Evolutionary conservation across 2,888 invertebrate species (phyloP).

Genomic region (Drosophila neonasuta): DNA sequence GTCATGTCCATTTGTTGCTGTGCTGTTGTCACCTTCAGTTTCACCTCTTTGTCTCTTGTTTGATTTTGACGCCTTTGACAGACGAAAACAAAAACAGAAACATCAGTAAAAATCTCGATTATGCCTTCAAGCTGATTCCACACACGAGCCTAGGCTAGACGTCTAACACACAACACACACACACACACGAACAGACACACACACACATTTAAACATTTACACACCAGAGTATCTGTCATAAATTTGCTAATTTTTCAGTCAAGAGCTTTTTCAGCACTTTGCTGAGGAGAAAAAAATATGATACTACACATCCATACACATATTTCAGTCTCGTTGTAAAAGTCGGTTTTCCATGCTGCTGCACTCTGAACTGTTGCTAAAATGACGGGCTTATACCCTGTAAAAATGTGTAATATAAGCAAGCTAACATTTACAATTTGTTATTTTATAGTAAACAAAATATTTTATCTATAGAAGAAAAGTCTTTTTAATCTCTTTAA

Average conservation of each 20-base stretch:
- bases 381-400: constrained; percentile 4
- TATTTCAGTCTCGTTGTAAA: constrained; percentile 18
- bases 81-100: constrained; percentile 31
- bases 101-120: constrained; percentile 28
- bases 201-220: background rate
- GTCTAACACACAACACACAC: constrained; percentile 24
- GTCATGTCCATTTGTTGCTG: constrained; percentile 70
- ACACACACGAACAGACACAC: no score
- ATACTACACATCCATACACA: constrained; percentile 19
- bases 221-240: constrained; percentile 18
- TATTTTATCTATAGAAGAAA: no score
- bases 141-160: constrained; percentile 50
- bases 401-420: background rate
- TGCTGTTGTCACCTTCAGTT: constrained; percentile 65
- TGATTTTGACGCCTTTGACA: constrained; percentile 43
- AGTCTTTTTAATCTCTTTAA: no score
- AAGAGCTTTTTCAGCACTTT: constrained; percentile 56
- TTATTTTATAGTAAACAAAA: no score
- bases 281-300: constrained; percentile 27
- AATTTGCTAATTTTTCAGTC: constrained; percentile 47
- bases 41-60: constrained; percentile 43
- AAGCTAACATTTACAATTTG: background rate
- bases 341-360: constrained; percentile 22
- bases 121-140: constrained; percentile 35
- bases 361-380: background rate